A percentile compares a stretch with the other conserved stretches of the same genome.
phyloP scores from a whole-genome alignment of 2,113 vertebrate species.

The Campylomormyrus numenius region DNA sequence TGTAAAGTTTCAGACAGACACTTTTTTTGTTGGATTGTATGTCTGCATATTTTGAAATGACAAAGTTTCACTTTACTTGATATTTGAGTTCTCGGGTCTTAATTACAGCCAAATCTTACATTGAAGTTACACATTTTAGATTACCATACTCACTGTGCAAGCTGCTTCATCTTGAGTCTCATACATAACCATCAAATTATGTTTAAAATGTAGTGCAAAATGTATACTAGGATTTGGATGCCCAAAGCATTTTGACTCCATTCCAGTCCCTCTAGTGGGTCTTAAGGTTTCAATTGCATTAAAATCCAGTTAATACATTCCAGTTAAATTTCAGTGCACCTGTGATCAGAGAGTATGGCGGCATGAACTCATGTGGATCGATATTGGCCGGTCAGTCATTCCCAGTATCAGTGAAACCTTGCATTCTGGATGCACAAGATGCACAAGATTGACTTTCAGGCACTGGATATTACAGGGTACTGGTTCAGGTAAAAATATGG shows the following conservation, averaged over 20 bases:
- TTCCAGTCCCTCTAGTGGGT: neutral
- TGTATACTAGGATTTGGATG: neutral
- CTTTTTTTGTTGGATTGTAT: neutral
- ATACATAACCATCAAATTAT: neutral
- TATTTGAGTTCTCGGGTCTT: neutral
- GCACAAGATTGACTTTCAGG: neutral
- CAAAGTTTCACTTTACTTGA: neutral
- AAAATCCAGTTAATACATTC: neutral
- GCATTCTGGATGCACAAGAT: neutral
- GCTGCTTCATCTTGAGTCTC: neutral
- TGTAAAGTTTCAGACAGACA: neutral
- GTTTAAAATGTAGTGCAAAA: neutral
- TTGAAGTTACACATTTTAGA: neutral
- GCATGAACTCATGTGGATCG: neutral
- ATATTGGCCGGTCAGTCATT: neutral
- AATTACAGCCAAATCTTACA: neutral
- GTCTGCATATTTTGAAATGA: neutral
- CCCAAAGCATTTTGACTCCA: neutral
- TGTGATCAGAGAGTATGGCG: neutral
- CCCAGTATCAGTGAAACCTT: neutral
- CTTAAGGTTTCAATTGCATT: neutral
- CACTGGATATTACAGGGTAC: neutral
- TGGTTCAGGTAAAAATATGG: neutral
- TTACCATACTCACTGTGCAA: neutral
- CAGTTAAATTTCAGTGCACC: neutral